phyloP scores from a whole-genome alignment of 2,888 invertebrate species.

The Hydrotaea cyrtoneurina region DNA sequence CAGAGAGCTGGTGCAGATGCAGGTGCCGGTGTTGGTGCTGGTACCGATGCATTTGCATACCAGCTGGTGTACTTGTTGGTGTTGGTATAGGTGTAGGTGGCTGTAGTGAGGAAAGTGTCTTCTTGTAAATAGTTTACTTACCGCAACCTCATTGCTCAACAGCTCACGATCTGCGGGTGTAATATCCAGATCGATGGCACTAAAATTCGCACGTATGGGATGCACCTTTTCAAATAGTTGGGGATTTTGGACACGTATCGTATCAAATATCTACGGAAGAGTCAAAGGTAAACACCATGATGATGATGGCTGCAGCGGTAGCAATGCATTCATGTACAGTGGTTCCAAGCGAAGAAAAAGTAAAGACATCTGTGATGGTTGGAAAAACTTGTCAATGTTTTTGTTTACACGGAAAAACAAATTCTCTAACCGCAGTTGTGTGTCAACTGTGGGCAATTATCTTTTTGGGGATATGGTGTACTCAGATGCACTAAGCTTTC shows the following conservation, averaged over 20 bases:
- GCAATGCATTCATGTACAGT: background rate
- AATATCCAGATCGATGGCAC: constrained; percentile 81
- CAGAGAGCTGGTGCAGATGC: background rate
- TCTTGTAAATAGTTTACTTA: constrained; percentile 75
- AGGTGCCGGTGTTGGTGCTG: background rate
- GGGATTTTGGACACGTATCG: constrained; percentile 81
- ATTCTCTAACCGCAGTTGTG: too few relatives aligned
- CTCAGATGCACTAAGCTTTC: too few relatives aligned
- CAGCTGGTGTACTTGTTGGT: background rate
- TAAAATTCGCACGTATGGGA: constrained; percentile 83
- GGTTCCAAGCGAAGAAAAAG: background rate
- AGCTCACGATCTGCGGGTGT: constrained; percentile 79
- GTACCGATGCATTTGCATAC: background rate
- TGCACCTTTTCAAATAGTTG: constrained; percentile 82
- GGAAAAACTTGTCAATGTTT: too few relatives aligned
- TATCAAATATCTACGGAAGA: constrained; percentile 82
- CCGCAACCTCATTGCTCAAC: constrained; percentile 82
- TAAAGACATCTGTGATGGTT: too few relatives aligned
- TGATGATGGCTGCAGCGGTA: background rate
- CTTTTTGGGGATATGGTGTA: too few relatives aligned
- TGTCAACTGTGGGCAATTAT: too few relatives aligned
- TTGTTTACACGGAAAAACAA: too few relatives aligned
- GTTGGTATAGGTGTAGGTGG: background rate
- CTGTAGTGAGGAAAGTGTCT: background rate
- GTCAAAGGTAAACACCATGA: constrained; percentile 35